Percentiles rank a stretch among this genome's conserved stretches.
phyloP scores from a whole-genome alignment of 2,113 vertebrate genomes.

The Platysteira castanea region DNA sequence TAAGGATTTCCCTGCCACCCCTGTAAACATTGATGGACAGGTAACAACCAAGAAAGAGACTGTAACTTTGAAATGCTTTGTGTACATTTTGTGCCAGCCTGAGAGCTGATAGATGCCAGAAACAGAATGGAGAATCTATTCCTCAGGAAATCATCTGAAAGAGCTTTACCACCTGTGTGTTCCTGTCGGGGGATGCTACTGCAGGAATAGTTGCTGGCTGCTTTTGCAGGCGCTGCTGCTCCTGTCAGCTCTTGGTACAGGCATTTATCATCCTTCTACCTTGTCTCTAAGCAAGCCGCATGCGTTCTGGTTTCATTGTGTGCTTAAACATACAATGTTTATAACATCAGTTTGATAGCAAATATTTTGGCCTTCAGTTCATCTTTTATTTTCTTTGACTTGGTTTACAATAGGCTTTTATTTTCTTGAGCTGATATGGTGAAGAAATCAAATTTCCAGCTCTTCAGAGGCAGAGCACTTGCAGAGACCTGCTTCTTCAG shows the following conservation, averaged over 20 bases:
- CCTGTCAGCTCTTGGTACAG: rapidly evolving
- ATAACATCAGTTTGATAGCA: neutral
- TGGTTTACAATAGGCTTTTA: neutral
- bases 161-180: neutral
- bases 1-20: rapidly evolving
- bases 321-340: neutral
- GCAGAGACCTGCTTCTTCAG: neutral
- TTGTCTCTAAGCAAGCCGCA: neutral
- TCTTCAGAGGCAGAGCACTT: neutral
- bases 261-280: neutral
- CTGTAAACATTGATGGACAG: neutral
- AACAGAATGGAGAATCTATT: neutral
- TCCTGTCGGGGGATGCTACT: neutral
- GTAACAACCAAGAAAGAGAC: neutral
- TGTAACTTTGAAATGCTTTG: neutral
- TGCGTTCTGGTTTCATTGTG: neutral
- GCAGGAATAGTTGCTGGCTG: neutral
- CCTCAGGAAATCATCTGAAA: neutral
- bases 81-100: neutral
- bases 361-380: neutral
- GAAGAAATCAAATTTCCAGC: neutral
- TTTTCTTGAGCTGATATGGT: neutral
- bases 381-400: neutral
- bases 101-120: neutral
- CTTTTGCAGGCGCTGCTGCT: neutral